Base-by-base conservation (phyloP, 2,888 invertebrate genomes). In the Yponomeuta malinellus region DNA sequence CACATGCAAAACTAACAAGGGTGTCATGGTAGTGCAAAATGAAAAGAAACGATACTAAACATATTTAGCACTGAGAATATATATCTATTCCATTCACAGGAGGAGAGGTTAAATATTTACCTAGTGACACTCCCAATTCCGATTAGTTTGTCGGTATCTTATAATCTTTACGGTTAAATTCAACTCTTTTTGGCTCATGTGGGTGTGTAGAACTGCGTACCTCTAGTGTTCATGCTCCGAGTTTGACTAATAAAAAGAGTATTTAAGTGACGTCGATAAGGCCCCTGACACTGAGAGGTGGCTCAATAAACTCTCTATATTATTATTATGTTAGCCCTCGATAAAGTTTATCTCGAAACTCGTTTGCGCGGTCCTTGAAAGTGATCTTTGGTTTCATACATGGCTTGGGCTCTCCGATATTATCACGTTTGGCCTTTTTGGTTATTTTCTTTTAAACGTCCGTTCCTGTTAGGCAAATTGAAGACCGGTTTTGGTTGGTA, bases 251-350 rank as follows among this genome's bases (percentile, higher is more conserved):
- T 91, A 92, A 92, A 92, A 90, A 90, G 88, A 85, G 86, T 88
- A 90, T 90, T 91, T 92, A 92, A 92, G 90, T 91, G 90, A 84
- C 85, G 80, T 78, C 89, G 90, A 90, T 90, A 91, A 87, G 85
- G 84, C 65, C 65, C 48, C 37, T 23, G 37, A 59, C 68, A 33
- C 48, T 59, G 43, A 43, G 48, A 68, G 68, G 68, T 48, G 81
- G 87, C 81, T 86, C 83, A 90, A 92, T 92, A 92, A 92, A 92
- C 85, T 85, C 83, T 77, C 82, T 89, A 89, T 90, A 89, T 90
- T 91, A 90, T 90, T 87, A 85, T 85, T 86, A 84, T 86, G 86
- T 87, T 85, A 85, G 83, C 78, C 77, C 78, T 78, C 83, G 86
- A 89, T 90, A 89, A 89, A 87, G 78, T 79, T 78, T 75, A 75